phyloP scores from a whole-genome alignment of 2,888 invertebrate genomes.

The Melangyna quadrimaculata region DNA sequence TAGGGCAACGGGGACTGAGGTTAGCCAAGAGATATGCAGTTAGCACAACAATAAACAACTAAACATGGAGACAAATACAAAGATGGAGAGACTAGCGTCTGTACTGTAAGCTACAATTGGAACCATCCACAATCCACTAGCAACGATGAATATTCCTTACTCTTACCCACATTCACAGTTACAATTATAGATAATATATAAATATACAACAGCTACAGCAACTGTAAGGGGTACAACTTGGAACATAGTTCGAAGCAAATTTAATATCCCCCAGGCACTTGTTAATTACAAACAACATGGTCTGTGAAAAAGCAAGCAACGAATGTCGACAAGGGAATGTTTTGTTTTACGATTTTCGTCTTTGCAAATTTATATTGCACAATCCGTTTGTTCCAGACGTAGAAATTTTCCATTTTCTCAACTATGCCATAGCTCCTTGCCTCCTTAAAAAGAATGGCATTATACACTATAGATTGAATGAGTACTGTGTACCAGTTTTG shows the following conservation, averaged over 20 bases:
- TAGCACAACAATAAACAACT: slow-evolving; percentile 65
- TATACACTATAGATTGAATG: slow-evolving; percentile 54
- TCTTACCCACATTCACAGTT: background rate
- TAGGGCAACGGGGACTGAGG: slow-evolving; percentile 50
- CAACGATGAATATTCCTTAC: slow-evolving; percentile 29
- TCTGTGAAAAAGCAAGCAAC: slow-evolving; percentile 59
- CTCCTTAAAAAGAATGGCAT: slow-evolving; percentile 28
- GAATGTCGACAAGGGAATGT: slow-evolving; percentile 69
- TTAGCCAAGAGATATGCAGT: slow-evolving; percentile 65
- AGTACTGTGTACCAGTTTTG: slow-evolving; percentile 37
- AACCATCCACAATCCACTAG: slow-evolving; percentile 5
- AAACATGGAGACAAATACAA: slow-evolving; percentile 44
- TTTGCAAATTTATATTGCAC: slow-evolving; percentile 61
- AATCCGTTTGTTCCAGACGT: slow-evolving; percentile 55
- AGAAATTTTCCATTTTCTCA: slow-evolving; percentile 40
- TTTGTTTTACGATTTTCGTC: slow-evolving; percentile 66
- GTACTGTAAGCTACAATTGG: background rate
- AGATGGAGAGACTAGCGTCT: slow-evolving; percentile 38
- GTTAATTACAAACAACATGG: slow-evolving; percentile 70
- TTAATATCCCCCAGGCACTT: slow-evolving; percentile 69
- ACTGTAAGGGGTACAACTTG: slow-evolving; percentile 56
- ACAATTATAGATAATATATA: background rate
- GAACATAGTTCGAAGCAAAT: slow-evolving; percentile 69
- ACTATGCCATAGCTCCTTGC: slow-evolving; percentile 29
- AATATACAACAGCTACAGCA: background rate